phyloP scores from a whole-genome alignment of 1,140 invertebrate genomes.

The Oedothorax gibbosus region DNA sequence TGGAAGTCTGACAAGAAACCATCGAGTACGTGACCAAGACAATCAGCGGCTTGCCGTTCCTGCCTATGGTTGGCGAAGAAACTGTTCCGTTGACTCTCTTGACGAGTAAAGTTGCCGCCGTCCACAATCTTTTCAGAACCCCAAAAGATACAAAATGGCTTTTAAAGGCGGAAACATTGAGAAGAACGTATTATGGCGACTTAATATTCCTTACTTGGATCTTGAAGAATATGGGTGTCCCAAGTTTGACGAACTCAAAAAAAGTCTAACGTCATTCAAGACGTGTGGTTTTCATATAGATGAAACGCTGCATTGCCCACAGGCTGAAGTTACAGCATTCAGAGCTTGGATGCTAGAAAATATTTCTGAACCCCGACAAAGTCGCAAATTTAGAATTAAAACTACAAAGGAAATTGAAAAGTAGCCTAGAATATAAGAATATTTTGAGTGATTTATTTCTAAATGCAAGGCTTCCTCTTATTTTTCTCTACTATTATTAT shows the following conservation, averaged over 20 bases:
- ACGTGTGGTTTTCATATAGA: constrained; percentile 20
- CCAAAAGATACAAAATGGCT: neutral
- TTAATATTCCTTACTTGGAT: constrained; percentile 14
- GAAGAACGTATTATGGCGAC: neutral
- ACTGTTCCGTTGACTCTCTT: neutral
- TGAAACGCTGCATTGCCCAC: constrained; percentile 2
- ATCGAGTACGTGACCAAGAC: neutral
- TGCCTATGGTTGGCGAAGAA: neutral
- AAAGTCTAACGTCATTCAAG: neutral
- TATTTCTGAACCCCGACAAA: neutral
- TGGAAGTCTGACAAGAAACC: neutral
- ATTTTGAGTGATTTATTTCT: too few relatives aligned
- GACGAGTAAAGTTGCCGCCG: neutral
- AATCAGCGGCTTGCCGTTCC: constrained; percentile 19
- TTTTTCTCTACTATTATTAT: too few relatives aligned
- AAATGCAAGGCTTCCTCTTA: too few relatives aligned
- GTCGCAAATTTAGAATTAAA: too few relatives aligned
- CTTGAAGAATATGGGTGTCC: constrained; percentile 32
- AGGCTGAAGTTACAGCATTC: constrained; percentile 27
- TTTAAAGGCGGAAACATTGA: constrained; percentile 28
- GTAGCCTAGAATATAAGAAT: too few relatives aligned
- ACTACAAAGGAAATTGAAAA: too few relatives aligned
- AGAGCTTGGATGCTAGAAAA: constrained; percentile 26
- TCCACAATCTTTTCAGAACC: neutral
- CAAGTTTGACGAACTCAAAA: constrained; percentile 8